Percentiles rank a stretch among this genome's conserved stretches.
Evolutionary conservation across 2,797 vertebrate genomes (phyloP).

Genomic region (Heteromormyrus szaboi): DNA sequence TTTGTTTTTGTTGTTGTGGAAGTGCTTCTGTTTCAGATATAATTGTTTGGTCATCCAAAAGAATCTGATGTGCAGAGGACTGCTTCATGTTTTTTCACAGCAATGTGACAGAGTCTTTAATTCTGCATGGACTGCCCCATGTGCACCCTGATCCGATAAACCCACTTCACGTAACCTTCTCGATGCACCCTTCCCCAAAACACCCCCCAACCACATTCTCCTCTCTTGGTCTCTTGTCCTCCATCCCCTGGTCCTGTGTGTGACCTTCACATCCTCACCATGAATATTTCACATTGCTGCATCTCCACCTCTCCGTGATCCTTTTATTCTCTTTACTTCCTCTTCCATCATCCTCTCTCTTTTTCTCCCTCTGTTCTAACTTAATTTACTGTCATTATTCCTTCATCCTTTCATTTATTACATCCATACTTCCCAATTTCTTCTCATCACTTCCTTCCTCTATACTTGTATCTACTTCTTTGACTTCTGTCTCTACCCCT

Average conservation of each 20-base stretch:
- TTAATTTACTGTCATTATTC: conserved; percentile 9
- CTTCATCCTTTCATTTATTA: neutral
- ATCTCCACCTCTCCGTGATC: neutral
- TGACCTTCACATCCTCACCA: neutral
- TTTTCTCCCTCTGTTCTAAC: neutral
- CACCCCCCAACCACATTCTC: neutral
- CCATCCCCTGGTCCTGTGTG: neutral
- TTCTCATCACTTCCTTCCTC: neutral
- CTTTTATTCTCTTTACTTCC: neutral
- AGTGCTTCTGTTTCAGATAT: neutral
- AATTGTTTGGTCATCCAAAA: neutral
- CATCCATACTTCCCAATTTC: neutral
- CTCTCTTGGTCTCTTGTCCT: neutral
- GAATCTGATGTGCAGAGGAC: neutral
- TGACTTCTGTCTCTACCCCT: neutral
- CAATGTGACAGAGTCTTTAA: neutral
- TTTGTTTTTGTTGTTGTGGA: neutral
- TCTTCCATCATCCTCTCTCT: neutral
- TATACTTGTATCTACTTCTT: neutral
- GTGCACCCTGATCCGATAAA: neutral
- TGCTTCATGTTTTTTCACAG: neutral
- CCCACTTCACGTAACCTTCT: neutral
- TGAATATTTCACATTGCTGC: neutral
- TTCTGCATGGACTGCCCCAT: neutral
- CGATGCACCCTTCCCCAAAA: neutral